Conservation (phyloP, 1,140 invertebrate genomes). For the Centruroides vittatus region DNA sequence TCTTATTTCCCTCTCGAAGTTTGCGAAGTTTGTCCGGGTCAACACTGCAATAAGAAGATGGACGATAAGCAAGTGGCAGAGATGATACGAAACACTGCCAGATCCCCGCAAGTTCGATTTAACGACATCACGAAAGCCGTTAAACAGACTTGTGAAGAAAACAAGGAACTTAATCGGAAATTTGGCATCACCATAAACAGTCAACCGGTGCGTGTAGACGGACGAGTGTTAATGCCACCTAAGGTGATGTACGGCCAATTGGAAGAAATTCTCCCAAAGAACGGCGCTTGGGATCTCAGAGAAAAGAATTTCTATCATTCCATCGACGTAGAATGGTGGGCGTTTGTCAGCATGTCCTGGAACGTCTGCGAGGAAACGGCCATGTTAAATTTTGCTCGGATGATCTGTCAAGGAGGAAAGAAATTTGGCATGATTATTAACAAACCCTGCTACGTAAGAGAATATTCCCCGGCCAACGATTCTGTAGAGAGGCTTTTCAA, state of each 20-base stretch:
- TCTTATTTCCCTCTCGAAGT: conserved; percentile 26
- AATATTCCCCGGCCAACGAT: too few relatives aligned
- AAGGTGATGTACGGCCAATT: neutral
- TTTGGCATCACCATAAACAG: conserved; percentile 18
- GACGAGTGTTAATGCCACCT: conserved; percentile 17
- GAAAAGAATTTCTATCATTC: conserved; percentile 41
- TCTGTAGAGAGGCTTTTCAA: too few relatives aligned
- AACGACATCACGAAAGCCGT: neutral
- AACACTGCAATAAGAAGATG: conserved; percentile 17
- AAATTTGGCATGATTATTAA: neutral
- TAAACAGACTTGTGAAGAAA: neutral
- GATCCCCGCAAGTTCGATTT: conserved; percentile 20
- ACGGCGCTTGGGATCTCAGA: conserved; percentile 46
- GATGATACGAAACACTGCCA: conserved; percentile 22
- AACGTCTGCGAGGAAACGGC: neutral
- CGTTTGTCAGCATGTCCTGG: conserved; percentile 14
- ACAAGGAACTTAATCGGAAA: conserved; percentile 17
- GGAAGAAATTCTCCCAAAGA: conserved; percentile 12
- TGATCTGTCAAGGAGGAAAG: neutral
- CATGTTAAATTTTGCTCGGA: neutral
- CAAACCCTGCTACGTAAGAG: neutral
- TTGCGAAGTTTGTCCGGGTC: conserved; percentile 22
- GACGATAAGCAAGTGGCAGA: conserved; percentile 8
- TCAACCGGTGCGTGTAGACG: conserved; percentile 14
- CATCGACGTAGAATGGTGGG: conserved; percentile 23